Conservation (phyloP, 2,888 invertebrate genomes). For the Rhogogaster chlorosoma region DNA sequence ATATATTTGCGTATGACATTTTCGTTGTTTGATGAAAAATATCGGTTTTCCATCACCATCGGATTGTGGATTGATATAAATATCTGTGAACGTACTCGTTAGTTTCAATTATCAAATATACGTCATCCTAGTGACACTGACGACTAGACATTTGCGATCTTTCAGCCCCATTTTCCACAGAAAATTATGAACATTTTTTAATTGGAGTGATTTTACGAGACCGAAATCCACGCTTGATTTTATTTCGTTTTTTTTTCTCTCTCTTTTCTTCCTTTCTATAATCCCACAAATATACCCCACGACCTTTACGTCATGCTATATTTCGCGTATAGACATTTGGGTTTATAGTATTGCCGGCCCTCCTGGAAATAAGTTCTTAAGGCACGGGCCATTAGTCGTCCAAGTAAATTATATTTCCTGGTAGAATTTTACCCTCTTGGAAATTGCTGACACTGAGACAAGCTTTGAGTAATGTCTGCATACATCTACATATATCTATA, state of each 20-base stretch:
- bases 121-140: background rate
- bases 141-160: background rate
- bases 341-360: background rate
- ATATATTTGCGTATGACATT: conserved; percentile 1
- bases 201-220: background rate
- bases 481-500: background rate
- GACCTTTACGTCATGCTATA: background rate
- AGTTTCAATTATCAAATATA: conserved; percentile 24
- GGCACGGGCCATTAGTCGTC: conserved; percentile 10
- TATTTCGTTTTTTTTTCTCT: background rate
- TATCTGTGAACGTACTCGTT: conserved; percentile 3
- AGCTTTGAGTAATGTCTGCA: conserved; percentile 35
- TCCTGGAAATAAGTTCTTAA: conserved; percentile 25
- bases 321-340: conserved; percentile 7
- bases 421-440: conserved; percentile 37
- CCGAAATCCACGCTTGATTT: background rate
- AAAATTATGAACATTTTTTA: background rate
- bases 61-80: background rate
- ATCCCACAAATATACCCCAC: background rate
- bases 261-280: background rate
- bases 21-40: conserved; percentile 1
- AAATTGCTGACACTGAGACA: conserved; percentile 41
- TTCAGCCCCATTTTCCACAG: background rate
- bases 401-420: conserved; percentile 38
- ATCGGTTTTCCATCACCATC: background rate